Conservation (phyloP, 2,797 vertebrate species). For the Loriculus beryllinus region DNA sequence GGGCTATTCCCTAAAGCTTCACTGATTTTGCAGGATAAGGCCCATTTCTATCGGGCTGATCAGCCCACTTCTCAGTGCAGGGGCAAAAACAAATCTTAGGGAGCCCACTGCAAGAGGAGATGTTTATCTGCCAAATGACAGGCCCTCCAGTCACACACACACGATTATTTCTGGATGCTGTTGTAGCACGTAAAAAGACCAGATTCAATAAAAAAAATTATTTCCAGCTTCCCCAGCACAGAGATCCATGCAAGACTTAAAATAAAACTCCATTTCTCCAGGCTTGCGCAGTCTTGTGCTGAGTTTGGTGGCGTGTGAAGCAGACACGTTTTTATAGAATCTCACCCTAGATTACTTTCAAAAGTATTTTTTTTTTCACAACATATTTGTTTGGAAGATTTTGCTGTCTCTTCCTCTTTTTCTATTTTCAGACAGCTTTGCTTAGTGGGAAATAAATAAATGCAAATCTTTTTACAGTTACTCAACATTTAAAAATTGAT, state of each 20-base stretch:
- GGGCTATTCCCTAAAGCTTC: background rate
- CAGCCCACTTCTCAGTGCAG: background rate
- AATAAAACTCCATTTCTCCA: slow-evolving; percentile 73
- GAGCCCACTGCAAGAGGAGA: slow-evolving; percentile 41
- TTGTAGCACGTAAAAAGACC: slow-evolving; percentile 68
- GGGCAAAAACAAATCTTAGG: background rate
- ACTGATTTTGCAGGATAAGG: background rate
- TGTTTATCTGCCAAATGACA: slow-evolving; percentile 60
- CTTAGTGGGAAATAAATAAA: slow-evolving; percentile 58
- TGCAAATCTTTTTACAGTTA: slow-evolving; percentile 19
- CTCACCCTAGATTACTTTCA: slow-evolving; percentile 73
- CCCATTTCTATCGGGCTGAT: background rate
- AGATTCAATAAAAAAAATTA: slow-evolving; percentile 68
- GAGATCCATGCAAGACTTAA: slow-evolving; percentile 64
- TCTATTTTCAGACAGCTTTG: slow-evolving; percentile 67
- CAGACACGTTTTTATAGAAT: slow-evolving; percentile 72
- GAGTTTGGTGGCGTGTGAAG: slow-evolving; percentile 62
- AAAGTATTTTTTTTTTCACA: slow-evolving; percentile 69
- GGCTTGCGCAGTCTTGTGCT: slow-evolving; percentile 71
- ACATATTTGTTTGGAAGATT: slow-evolving; percentile 72
- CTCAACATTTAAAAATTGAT: slow-evolving; percentile 29
- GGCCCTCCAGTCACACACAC: background rate
- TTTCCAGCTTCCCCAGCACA: slow-evolving; percentile 67
- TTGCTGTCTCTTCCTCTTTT: slow-evolving; percentile 59
- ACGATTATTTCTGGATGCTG: slow-evolving; percentile 68